phyloP scores from a whole-genome alignment of 2,113 vertebrate genomes.

The Diphyllodes magnificus region DNA sequence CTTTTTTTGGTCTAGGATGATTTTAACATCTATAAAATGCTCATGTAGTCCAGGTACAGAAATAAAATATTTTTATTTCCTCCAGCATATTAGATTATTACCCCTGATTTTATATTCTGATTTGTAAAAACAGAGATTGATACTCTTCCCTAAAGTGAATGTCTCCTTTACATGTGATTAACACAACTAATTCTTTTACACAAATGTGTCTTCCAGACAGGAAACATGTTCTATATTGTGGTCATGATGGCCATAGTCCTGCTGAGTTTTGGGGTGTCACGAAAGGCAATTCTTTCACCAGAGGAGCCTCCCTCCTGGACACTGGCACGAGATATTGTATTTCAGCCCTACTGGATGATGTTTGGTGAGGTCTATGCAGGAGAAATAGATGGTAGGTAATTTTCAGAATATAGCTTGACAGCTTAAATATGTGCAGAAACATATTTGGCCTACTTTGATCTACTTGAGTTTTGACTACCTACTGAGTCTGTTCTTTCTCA shows the following conservation, averaged over 20 bases:
- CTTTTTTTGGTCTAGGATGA: background rate
- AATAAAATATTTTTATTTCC: background rate
- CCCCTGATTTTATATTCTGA: background rate
- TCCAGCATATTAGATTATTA: background rate
- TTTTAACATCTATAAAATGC: background rate
- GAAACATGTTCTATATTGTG: constrained; percentile 98
- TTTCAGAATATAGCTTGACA: background rate
- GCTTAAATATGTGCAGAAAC: background rate
- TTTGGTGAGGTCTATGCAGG: constrained; percentile 93
- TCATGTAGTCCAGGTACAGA: background rate
- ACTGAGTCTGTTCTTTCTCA: background rate
- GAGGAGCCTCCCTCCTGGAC: constrained; percentile 86
- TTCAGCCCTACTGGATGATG: constrained; percentile 98
- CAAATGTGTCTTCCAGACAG: constrained; percentile 72
- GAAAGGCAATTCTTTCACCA: constrained; percentile 92
- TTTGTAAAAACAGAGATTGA: background rate
- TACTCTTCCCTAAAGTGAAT: background rate
- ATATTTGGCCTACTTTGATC: background rate
- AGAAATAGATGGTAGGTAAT: constrained; percentile 84
- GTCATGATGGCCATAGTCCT: constrained; percentile 96
- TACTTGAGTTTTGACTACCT: background rate
- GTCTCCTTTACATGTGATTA: background rate
- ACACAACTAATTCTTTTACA: background rate
- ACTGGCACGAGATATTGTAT: constrained; percentile 86
- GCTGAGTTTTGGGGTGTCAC: constrained; percentile 91